Evolutionary conservation across 1,140 invertebrate species (phyloP), one percentile per base, ranked within the genome.

Genomic region (Macrocentrus cingulum): DNA sequence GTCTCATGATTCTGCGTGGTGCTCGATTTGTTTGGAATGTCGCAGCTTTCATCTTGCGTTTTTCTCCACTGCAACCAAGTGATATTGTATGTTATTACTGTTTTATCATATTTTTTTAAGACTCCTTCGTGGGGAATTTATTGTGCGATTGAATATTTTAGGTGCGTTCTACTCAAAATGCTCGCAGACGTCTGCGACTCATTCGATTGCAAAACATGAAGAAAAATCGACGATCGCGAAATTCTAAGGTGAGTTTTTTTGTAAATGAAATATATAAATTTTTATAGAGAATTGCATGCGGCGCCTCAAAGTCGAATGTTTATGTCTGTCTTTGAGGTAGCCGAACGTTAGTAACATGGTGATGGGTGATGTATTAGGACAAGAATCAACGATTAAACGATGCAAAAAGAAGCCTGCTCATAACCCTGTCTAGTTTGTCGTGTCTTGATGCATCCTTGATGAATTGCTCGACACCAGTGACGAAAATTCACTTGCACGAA

Each of bases 141-240:
- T 4, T 39, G 36, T 39, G 8, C 15, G 36, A n/a, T n/a, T 39
- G 13, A 39, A n/a, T 39, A n/a, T 52, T 36, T 59, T 57, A 84
- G 82, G 80, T 84, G 11, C 76, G 65, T 53, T 79, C 60, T 83
- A 13, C 83, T 84, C 68, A 77, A 76, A 54, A 68, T 68, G 56
- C n/a, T n/a, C 75, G 83, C 1, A 78, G 75, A 2, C 79, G 80
- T 45, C 59, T 84, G 0, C 75, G 79, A 37, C 71, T 73, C 0
- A 68, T 84, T 0, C 82, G 82, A 64, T 74, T 80, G 59, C 77
- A 79, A 39, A 81, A 80, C 11, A 69, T 76, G 39, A 74, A 79
- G 13, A 70, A 66, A 42, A 77, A 80, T 64, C 69, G 79, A 11
- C 44, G 50, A 15, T 46, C 22, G 19, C 59, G 52, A 63, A 6